Evolutionary conservation across 2,113 vertebrate genomes (phyloP).

Genomic region (Larimichthys crocea): DNA sequence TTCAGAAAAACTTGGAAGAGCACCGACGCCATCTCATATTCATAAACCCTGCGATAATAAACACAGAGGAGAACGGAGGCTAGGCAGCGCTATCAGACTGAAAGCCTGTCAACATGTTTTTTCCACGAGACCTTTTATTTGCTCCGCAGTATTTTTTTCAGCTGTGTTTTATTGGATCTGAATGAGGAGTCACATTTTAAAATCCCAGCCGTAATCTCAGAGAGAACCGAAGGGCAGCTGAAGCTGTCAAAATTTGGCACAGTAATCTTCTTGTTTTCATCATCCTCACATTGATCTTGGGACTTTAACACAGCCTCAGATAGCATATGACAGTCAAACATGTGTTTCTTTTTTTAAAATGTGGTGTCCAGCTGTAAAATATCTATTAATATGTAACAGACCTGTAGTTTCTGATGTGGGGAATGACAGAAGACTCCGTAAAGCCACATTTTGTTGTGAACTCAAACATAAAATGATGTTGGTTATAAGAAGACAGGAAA

Average conservation of each 20-base stretch:
- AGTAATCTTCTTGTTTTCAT: conserved; percentile 35
- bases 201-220: conserved; percentile 36
- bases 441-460: conserved; percentile 1
- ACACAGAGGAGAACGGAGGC: conserved; percentile 33
- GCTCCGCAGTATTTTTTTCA: conserved; percentile 47
- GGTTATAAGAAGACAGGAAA: too few species aligned
- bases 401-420: neutral
- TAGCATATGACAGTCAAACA: conserved; percentile 20
- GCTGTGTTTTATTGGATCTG: conserved; percentile 57
- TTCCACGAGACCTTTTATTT: conserved; percentile 60
- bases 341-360: neutral
- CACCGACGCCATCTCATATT: conserved; percentile 36
- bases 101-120: conserved; percentile 69
- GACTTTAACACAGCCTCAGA: conserved; percentile 2
- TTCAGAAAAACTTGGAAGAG: conserved; percentile 54
- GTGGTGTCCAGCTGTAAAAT: conserved; percentile 44
- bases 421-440: conserved; percentile 3
- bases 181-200: conserved; percentile 60
- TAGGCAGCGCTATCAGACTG: conserved; percentile 39
- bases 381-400: conserved; percentile 26
- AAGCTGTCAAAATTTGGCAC: conserved; percentile 46
- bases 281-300: conserved; percentile 38
- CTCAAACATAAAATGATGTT: neutral
- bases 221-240: conserved; percentile 41
- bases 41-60: conserved; percentile 36